A percentile compares a stretch with the other conserved stretches of the same genome.
Conservation (phyloP, 2,797 vertebrate species). For the Catharus ustulatus region DNA sequence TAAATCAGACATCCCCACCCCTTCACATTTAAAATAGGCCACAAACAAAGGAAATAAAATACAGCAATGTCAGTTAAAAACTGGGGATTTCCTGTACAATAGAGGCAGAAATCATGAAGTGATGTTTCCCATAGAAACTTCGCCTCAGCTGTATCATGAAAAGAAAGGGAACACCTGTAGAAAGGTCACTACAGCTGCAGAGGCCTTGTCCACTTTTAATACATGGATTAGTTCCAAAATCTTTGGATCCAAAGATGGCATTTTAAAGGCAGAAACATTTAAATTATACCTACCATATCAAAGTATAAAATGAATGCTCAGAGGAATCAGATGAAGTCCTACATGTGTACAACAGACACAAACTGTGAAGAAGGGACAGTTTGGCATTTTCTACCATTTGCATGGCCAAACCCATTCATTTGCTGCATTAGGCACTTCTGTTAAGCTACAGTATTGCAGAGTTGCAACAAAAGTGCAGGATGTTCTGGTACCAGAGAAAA, state of each 20-base stretch:
- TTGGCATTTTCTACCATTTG: neutral
- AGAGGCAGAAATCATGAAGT: neutral
- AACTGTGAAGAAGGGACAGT: neutral
- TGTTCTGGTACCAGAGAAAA: slow-evolving; percentile 37
- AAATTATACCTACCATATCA: neutral
- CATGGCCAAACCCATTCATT: neutral
- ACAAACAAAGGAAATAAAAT: neutral
- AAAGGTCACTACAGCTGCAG: neutral
- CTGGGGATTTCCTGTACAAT: neutral
- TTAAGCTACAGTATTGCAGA: neutral
- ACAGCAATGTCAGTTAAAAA: neutral
- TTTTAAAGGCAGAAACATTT: neutral
- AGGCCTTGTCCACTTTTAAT: neutral
- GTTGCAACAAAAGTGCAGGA: neutral
- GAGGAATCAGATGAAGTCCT: neutral
- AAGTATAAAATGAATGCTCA: neutral
- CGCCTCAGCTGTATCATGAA: neutral
- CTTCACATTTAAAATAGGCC: neutral
- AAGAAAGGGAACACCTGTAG: neutral
- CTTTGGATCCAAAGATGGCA: neutral
- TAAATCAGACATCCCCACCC: neutral
- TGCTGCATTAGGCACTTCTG: neutral
- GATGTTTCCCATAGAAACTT: neutral
- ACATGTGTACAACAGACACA: neutral
- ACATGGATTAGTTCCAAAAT: neutral